These are phyloP conservation scores for Sus scrofa DNA, from an alignment of 2,113 vertebrate species.

Conservation along the genomic window T2T-Sscrofa CM000830.6:26167001-26167500, in stretches of 20 bases:
- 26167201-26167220: conserved; percentile 10
- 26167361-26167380: conserved; percentile 14
- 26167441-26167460: conserved; percentile 19
- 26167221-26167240: not conserved
- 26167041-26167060: not conserved
- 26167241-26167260: not conserved
- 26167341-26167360: not conserved
- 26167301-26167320: conserved; percentile 39
- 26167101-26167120: not conserved
- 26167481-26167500: not conserved
- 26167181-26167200: not conserved
- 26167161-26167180: not conserved
- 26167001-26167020: not conserved
- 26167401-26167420: not conserved
- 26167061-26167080: not conserved
- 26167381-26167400: conserved; percentile 20
- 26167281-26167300: conserved; percentile 9
- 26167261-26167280: not conserved
- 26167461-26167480: conserved; percentile 32
- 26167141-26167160: not conserved
- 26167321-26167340: not conserved
- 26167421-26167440: not conserved
- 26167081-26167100: not conserved
- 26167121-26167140: not conserved
- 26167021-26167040: not conserved